A percentile compares a stretch with the other conserved stretches of the same genome.
Evolutionary conservation across 2,888 invertebrate genomes (phyloP).

Genomic region (Heliconius ethilla): DNA sequence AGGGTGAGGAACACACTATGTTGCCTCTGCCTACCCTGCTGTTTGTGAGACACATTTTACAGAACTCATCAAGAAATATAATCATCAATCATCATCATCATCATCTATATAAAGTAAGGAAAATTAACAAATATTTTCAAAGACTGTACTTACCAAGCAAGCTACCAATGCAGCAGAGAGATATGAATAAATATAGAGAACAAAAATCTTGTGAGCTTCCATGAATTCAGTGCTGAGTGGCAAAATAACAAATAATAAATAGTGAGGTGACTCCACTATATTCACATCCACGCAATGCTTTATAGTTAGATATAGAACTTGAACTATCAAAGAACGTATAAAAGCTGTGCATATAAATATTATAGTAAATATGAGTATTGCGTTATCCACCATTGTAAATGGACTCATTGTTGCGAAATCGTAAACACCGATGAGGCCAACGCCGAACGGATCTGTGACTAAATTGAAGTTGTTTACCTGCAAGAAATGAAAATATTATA

Average conservation of each 20-base stretch:
- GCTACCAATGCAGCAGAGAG: conserved; percentile 52
- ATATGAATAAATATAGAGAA: conserved; percentile 60
- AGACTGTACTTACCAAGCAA: conserved; percentile 55
- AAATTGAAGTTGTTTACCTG: conserved; percentile 56
- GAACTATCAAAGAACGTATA: conserved; percentile 60
- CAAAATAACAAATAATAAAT: conserved; percentile 59
- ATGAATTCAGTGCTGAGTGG: conserved; percentile 64
- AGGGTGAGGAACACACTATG: too few relatives aligned
- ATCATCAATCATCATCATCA: too few relatives aligned
- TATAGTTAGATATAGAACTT: conserved; percentile 54
- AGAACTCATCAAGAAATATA: too few relatives aligned
- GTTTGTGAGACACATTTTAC: too few relatives aligned
- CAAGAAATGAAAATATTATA: conserved; percentile 48
- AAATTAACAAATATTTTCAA: not conserved
- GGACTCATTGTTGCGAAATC: conserved; percentile 65
- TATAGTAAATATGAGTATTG: conserved; percentile 60
- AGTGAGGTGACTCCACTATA: conserved; percentile 51
- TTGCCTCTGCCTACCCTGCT: too few relatives aligned
- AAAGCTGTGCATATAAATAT: conserved; percentile 56
- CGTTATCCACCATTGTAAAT: conserved; percentile 65
- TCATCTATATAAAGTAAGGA: too few relatives aligned
- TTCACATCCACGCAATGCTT: conserved; percentile 55
- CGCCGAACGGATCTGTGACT: conserved; percentile 57
- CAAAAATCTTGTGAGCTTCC: conserved; percentile 57
- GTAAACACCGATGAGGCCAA: conserved; percentile 65